Evolutionary conservation across 1,140 invertebrate species (phyloP).

Genomic region (Drosophila arizonae): DNA sequence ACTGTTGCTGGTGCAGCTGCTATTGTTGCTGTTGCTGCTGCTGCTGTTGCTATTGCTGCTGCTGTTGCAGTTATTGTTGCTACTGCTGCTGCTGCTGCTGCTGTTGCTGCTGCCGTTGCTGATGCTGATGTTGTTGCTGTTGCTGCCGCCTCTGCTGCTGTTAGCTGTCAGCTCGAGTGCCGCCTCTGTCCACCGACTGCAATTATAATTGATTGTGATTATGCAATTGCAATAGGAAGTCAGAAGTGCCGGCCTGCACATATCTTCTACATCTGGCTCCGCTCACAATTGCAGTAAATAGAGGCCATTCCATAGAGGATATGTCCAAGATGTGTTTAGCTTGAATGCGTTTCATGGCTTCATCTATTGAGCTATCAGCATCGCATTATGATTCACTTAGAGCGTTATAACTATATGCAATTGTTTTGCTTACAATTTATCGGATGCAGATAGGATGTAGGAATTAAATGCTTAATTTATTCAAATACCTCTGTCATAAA

Average conservation of each 20-base stretch:
- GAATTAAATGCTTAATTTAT: too few species aligned
- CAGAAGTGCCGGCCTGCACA: neutral
- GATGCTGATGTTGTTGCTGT: constrained; percentile 19
- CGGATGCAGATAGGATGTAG: too few species aligned
- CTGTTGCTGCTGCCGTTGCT: constrained; percentile 1
- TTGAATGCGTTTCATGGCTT: too few species aligned
- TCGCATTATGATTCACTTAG: too few species aligned
- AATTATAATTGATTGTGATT: constrained; percentile 31
- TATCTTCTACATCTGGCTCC: neutral
- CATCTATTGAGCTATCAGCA: too few species aligned
- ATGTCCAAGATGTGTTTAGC: too few species aligned
- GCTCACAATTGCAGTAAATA: neutral
- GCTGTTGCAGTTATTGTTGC: neutral
- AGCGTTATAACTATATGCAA: too few species aligned
- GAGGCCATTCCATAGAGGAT: neutral
- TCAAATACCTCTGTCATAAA: too few species aligned
- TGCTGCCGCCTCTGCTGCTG: constrained; percentile 11
- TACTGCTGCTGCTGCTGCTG: constrained; percentile 37
- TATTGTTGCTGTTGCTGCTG: too few species aligned
- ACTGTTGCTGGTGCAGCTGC: too few species aligned
- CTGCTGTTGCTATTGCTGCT: too few species aligned
- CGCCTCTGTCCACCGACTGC: neutral
- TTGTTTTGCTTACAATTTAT: too few species aligned
- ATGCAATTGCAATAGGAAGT: neutral
- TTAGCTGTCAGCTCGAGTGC: neutral